A percentile compares a stretch with the other conserved stretches of the same genome.
phyloP scores from a whole-genome alignment of 2,888 invertebrate species.

The Lomographa bimaculata region DNA sequence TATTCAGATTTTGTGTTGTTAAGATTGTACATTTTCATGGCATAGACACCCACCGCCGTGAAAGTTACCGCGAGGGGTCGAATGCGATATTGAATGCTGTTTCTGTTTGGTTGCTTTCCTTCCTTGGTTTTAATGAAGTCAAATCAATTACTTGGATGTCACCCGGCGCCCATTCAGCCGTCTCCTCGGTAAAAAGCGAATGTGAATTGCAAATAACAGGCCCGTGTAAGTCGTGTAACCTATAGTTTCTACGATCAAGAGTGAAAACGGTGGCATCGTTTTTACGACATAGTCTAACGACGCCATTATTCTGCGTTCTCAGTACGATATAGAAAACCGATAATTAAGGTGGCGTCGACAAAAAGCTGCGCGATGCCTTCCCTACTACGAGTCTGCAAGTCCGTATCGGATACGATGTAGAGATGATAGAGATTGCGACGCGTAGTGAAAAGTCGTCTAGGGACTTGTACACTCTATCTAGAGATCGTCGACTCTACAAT shows the following conservation, averaged over 20 bases:
- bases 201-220: conserved; percentile 37
- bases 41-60: too few relatives aligned
- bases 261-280: conserved; percentile 57
- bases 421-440: too few relatives aligned
- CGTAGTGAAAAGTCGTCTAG: too few relatives aligned
- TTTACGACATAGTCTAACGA: conserved; percentile 48
- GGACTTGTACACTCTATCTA: too few relatives aligned
- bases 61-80: too few relatives aligned
- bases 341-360: conserved; percentile 46
- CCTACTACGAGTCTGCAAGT: too few relatives aligned
- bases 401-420: too few relatives aligned
- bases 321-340: conserved; percentile 70
- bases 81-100: too few relatives aligned
- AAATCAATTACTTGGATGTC: too few relatives aligned
- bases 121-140: too few relatives aligned
- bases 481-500: too few relatives aligned
- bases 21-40: too few relatives aligned
- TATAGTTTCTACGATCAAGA: conserved; percentile 49
- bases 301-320: conserved; percentile 70
- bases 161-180: conserved; percentile 3
- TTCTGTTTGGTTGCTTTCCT: not conserved
- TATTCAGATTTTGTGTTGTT: not conserved
- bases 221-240: conserved; percentile 26
- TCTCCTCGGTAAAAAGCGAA: conserved; percentile 45
- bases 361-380: conserved; percentile 1